Conservation (phyloP, 1,140 invertebrate genomes). For the Cyclina sinensis region DNA sequence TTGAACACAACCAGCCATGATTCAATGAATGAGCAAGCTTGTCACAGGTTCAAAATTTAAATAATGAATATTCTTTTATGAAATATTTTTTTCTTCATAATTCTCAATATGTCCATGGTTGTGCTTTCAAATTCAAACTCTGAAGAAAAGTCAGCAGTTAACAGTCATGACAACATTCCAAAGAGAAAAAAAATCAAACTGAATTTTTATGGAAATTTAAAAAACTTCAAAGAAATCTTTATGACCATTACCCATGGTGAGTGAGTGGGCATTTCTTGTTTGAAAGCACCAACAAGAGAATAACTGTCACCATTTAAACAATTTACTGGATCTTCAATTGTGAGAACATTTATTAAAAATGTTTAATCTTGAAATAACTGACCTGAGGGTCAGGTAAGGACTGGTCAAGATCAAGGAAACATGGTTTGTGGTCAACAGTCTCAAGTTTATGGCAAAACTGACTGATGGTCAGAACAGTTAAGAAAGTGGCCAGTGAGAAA, state of each 20-base stretch:
- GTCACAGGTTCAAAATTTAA: no score
- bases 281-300: background rate
- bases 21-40: no score
- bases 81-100: no score
- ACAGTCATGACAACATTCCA: no score
- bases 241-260: background rate
- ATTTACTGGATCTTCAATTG: background rate
- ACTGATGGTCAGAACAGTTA: background rate
- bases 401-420: constrained; percentile 11
- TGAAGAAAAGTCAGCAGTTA: no score
- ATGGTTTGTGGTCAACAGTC: background rate
- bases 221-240: constrained; percentile 35
- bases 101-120: no score
- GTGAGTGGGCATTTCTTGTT: background rate
- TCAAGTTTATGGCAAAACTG: background rate
- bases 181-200: no score
- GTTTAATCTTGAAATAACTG: constrained; percentile 1
- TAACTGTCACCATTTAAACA: constrained; percentile 36
- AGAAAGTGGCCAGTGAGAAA: background rate
- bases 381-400: background rate
- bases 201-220: no score
- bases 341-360: constrained; percentile 37
- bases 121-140: no score
- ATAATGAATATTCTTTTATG: no score
- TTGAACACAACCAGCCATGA: no score